phyloP scores from a whole-genome alignment of 2,797 vertebrate species.

The Champsocephalus gunnari region DNA sequence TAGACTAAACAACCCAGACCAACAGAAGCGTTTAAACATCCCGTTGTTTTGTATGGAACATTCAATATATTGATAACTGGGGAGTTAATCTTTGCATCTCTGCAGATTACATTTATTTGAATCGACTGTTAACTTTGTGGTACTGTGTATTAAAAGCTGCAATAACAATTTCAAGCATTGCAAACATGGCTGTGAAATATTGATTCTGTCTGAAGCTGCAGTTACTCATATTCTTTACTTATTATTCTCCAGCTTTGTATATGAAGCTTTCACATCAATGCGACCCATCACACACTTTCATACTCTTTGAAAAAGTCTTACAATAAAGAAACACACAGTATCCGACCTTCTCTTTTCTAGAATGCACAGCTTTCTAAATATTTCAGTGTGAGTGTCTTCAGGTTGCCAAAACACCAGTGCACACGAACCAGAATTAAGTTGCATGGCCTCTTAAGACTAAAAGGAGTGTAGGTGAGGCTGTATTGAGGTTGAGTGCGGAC shows the following conservation, averaged over 20 bases:
- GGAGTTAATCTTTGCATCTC: background rate
- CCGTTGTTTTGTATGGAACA: background rate
- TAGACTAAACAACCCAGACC: background rate
- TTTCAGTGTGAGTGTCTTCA: constrained; percentile 20
- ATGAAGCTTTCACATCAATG: background rate
- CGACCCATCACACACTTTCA: background rate
- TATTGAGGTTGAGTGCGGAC: constrained; percentile 73
- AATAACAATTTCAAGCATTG: background rate
- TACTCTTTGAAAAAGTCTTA: background rate
- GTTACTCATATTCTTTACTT: background rate
- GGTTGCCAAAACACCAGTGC: background rate
- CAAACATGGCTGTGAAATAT: constrained; percentile 7
- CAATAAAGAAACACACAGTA: background rate
- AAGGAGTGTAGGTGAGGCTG: constrained; percentile 69
- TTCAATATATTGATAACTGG: background rate
- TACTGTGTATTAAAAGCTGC: background rate
- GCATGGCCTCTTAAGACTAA: constrained; percentile 52
- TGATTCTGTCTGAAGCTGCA: background rate
- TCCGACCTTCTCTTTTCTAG: constrained; percentile 2
- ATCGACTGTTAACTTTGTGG: background rate
- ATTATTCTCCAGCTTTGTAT: background rate
- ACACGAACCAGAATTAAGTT: constrained; percentile 51
- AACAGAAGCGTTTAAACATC: background rate
- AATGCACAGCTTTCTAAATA: constrained; percentile 22
- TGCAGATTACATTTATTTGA: background rate